Conservation (phyloP, 2,113 vertebrate genomes). For the Phylloscopus whistleri region DNA sequence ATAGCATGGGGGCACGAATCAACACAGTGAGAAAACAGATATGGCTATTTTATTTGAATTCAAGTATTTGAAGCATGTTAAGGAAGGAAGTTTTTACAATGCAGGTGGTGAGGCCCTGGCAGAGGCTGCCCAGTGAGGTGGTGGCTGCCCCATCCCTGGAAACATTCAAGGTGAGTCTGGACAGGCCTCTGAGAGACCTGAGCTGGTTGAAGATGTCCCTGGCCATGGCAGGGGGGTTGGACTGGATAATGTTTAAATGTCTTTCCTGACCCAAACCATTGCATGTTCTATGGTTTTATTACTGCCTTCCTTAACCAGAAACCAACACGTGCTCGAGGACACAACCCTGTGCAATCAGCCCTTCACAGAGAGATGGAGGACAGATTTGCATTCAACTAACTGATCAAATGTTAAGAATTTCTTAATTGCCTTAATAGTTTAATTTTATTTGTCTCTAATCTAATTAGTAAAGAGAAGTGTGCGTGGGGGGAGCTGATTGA, state of each 20-base stretch:
- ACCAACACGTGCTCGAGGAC: constrained; percentile 1
- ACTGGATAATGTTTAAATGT: background rate
- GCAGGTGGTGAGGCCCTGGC: background rate
- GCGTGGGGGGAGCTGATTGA: background rate
- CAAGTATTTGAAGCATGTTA: background rate
- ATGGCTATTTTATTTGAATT: background rate
- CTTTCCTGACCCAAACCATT: background rate
- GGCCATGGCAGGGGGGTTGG: background rate
- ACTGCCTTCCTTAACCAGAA: background rate
- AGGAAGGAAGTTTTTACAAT: background rate
- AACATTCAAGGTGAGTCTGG: background rate
- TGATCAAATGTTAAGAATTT: constrained; percentile 73
- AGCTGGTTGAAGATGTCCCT: background rate
- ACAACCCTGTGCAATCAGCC: constrained; percentile 15
- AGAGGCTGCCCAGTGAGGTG: background rate
- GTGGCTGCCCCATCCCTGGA: background rate
- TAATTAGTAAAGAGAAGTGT: constrained; percentile 69
- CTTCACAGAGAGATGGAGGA: constrained; percentile 40
- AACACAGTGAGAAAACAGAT: background rate
- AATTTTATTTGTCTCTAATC: constrained; percentile 80
- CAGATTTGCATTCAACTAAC: constrained; percentile 71
- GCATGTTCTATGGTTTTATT: background rate
- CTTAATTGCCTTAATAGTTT: constrained; percentile 77
- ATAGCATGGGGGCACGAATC: background rate
- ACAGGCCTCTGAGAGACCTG: background rate